These are phyloP conservation scores for Ostrea edulis DNA, from an alignment of 1,140 invertebrate genomes.

Conservation along the genomic window DNA sequence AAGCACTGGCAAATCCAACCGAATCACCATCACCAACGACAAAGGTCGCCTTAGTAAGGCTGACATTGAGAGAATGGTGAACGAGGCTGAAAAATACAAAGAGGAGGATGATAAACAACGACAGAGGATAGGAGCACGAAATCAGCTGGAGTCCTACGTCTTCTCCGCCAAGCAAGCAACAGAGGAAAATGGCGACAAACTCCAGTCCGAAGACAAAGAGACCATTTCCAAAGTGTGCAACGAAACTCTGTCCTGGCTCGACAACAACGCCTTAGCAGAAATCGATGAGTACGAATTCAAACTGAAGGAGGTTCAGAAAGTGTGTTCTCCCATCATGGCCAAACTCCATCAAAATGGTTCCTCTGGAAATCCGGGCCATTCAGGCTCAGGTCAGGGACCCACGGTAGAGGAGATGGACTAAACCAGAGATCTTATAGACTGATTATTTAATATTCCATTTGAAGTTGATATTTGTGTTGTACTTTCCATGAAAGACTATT, in stretches of 20 bases:
- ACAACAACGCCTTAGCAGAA: conserved; percentile 79
- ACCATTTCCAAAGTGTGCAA: neutral
- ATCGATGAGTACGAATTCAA: conserved; percentile 79
- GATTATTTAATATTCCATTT: too few relatives aligned
- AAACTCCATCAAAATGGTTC: neutral
- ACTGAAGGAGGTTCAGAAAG: conserved; percentile 76
- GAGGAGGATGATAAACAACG: conserved; percentile 88
- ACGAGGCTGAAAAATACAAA: conserved; percentile 82
- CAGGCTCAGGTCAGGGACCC: conserved; percentile 9
- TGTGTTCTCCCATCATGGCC: conserved; percentile 34
- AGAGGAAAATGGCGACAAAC: conserved; percentile 83
- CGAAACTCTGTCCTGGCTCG: conserved; percentile 79
- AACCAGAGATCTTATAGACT: neutral
- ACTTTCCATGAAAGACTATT: too few relatives aligned
- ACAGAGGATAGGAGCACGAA: conserved; percentile 91
- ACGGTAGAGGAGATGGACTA: conserved; percentile 49
- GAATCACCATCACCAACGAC: conserved; percentile 81
- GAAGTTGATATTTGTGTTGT: too few relatives aligned
- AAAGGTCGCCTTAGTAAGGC: conserved; percentile 81
- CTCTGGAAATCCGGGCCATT: neutral
- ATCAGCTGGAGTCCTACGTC: conserved; percentile 64
- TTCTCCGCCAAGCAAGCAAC: conserved; percentile 95
- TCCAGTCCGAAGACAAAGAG: conserved; percentile 76
- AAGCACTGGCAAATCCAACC: conserved; percentile 90
- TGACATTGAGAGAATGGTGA: conserved; percentile 82